These are phyloP conservation scores for Solen grandis DNA, from an alignment of 1,140 invertebrate genomes.

Conservation along the genomic window DNA sequence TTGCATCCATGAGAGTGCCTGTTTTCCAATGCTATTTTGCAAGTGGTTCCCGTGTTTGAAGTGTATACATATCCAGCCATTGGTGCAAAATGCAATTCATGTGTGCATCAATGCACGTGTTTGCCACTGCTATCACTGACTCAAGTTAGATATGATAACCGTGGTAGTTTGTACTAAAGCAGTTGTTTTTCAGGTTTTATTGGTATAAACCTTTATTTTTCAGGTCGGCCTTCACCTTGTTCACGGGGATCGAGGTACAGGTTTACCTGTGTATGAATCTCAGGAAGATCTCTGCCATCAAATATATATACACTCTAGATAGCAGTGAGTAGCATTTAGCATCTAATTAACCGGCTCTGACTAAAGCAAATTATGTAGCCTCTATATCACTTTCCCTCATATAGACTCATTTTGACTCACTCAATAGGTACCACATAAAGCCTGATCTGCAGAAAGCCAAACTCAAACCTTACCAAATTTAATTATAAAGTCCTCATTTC, in stretches of 20 bases:
- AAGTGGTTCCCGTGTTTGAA: not conserved
- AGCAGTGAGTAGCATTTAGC: constrained; percentile 19
- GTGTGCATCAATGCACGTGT: not conserved
- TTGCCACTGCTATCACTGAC: not conserved
- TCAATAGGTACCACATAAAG: no score
- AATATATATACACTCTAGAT: constrained; percentile 40
- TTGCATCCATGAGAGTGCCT: no score
- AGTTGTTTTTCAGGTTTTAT: not conserved
- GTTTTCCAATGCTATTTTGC: not conserved
- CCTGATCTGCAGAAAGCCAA: no score
- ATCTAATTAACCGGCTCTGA: not conserved
- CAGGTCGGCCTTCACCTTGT: constrained; percentile 2
- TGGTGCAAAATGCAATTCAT: no score
- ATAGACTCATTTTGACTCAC: no score
- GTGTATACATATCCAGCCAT: not conserved
- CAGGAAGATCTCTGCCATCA: constrained; percentile 7
- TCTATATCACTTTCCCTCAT: no score
- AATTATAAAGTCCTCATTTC: no score
- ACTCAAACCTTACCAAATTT: no score
- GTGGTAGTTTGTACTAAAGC: not conserved
- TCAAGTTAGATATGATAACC: not conserved
- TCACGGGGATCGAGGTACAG: not conserved
- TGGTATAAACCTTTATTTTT: constrained; percentile 6
- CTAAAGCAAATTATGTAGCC: no score
- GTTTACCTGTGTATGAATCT: constrained; percentile 47